A percentile compares a stretch with the other conserved stretches of the same genome.
These are phyloP conservation scores for Liopterus haemorrhoidalis DNA, from an alignment of 2,888 invertebrate species.

Conservation along the genomic window DNA sequence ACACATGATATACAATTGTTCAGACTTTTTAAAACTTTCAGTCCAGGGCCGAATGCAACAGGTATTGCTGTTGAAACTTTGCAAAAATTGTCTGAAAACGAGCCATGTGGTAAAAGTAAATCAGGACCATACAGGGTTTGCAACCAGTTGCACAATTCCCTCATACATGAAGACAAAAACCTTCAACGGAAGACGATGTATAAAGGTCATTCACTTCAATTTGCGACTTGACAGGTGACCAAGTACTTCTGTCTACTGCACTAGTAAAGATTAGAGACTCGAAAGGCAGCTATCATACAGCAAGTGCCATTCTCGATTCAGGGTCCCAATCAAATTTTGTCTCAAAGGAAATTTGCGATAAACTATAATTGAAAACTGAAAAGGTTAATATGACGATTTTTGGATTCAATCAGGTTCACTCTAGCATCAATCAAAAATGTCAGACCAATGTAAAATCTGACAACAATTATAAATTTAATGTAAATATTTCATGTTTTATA, in stretches of 20 bases:
- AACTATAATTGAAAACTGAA: constrained; percentile 3
- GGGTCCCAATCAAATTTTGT: constrained; percentile 15
- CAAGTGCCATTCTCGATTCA: constrained; percentile 6
- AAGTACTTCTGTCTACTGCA: constrained; percentile 12
- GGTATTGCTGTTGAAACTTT: too few relatives aligned
- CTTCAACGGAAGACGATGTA: too few relatives aligned
- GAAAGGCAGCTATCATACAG: constrained; percentile 8
- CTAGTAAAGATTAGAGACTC: constrained; percentile 4
- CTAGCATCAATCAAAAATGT: constrained; percentile 3
- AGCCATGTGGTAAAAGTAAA: too few relatives aligned
- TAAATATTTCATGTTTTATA: constrained; percentile 9
- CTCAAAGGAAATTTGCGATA: background rate
- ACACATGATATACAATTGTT: too few relatives aligned
- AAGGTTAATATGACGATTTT: constrained; percentile 12
- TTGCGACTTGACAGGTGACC: too few relatives aligned
- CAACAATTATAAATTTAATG: background rate
- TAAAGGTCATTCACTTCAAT: too few relatives aligned
- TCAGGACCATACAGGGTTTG: too few relatives aligned
- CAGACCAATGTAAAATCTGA: constrained; percentile 9
- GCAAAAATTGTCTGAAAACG: too few relatives aligned
- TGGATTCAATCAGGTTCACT: constrained; percentile 4
- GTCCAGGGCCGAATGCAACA: too few relatives aligned
- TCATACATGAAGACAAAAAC: too few relatives aligned
- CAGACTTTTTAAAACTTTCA: too few relatives aligned
- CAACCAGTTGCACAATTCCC: too few relatives aligned